A percentile compares a stretch with the other conserved stretches of the same genome.
Evolutionary conservation across 2,797 vertebrate genomes (phyloP).

Genomic region (Pantherophis alleghaniensis): DNA sequence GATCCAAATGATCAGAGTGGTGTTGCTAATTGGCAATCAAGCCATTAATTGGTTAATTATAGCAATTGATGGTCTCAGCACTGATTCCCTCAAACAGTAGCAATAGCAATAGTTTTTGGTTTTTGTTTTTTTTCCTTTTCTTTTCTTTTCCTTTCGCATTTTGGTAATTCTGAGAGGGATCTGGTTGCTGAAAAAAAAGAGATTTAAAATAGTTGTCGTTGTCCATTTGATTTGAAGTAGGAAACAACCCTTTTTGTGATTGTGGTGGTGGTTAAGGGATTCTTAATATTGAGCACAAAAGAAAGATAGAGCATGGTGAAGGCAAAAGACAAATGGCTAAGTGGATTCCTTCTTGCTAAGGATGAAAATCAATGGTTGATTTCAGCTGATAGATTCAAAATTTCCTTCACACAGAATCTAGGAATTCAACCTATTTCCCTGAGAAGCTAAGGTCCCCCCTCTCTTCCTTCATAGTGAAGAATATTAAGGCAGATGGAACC

Average conservation of each 20-base stretch:
- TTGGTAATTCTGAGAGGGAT: neutral
- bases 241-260: neutral
- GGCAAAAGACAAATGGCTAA: neutral
- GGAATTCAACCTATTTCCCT: neutral
- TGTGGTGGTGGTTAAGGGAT: neutral
- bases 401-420: neutral
- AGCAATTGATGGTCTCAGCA: constrained; percentile 16
- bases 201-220: neutral
- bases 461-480: no score
- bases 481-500: neutral
- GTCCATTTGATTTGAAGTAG: neutral
- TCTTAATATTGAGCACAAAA: neutral
- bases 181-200: neutral
- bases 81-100: constrained; percentile 14
- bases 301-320: neutral
- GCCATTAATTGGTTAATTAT: constrained; percentile 34
- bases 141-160: neutral
- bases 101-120: neutral
- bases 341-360: neutral
- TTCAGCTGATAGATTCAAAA: neutral
- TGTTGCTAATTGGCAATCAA: constrained; percentile 36
- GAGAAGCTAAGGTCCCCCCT: neutral
- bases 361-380: neutral
- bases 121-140: neutral
- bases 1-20: constrained; percentile 22